phyloP scores from a whole-genome alignment of 2,113 vertebrate genomes.

The Montifringilla adamsi region DNA sequence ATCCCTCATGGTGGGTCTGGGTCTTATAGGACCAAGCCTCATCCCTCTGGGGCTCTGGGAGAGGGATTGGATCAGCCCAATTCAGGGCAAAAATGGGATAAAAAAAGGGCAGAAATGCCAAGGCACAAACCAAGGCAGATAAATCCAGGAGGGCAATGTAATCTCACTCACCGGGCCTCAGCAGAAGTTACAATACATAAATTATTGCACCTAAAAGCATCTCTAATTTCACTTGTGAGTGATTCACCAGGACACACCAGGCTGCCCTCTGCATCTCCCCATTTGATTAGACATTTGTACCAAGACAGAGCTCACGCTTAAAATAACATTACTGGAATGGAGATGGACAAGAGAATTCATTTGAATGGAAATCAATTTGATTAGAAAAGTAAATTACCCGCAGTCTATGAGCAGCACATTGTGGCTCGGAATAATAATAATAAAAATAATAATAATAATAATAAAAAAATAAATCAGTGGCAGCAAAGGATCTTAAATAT shows the following conservation, averaged over 20 bases:
- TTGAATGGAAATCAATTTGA: slow-evolving; percentile 67
- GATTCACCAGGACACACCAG: background rate
- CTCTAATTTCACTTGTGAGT: slow-evolving; percentile 32
- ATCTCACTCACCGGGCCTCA: background rate
- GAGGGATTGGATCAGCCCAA: background rate
- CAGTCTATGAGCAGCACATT: slow-evolving; percentile 19
- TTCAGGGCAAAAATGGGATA: background rate
- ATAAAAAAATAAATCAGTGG: background rate
- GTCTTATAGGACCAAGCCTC: background rate
- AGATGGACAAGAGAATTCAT: slow-evolving; percentile 48
- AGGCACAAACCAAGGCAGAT: background rate
- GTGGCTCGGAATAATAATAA: background rate
- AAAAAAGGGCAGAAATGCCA: background rate
- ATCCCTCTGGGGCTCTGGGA: fast-evolving
- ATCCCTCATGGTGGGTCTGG: background rate
- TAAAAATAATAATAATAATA: background rate
- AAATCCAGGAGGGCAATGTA: background rate
- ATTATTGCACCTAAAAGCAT: slow-evolving; percentile 52
- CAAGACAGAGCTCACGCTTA: slow-evolving; percentile 17
- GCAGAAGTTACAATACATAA: slow-evolving; percentile 4
- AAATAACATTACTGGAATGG: slow-evolving; percentile 68
- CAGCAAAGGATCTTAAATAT: background rate
- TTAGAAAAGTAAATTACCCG: slow-evolving; percentile 57
- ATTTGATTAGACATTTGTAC: slow-evolving; percentile 48
- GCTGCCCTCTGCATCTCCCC: slow-evolving; percentile 38